Conservation (phyloP, 53 echinoderm and acorn worm genomes). For the Paracentrotus lividus region DNA sequence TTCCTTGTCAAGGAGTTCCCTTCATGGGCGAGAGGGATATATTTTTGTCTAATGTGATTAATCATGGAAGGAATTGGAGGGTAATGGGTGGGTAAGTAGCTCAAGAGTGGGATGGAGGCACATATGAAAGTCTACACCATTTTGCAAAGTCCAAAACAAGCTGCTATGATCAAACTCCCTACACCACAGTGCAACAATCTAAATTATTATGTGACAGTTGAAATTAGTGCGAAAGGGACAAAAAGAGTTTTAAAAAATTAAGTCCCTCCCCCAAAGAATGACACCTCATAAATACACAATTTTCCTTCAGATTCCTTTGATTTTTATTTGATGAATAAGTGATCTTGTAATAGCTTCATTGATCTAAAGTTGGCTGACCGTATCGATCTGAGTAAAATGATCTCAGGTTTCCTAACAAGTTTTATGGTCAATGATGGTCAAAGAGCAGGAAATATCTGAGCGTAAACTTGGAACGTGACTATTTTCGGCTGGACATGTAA, state of each 20-base stretch:
- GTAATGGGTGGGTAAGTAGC: background rate
- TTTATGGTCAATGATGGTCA: background rate
- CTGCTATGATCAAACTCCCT: too few species aligned
- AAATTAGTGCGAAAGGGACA: too few species aligned
- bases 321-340: too few species aligned
- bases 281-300: too few species aligned
- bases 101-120: too few species aligned
- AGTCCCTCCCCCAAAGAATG: too few species aligned
- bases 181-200: too few species aligned
- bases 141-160: too few species aligned
- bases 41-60: slow-evolving; percentile 11
- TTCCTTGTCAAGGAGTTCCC: background rate
- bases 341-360: background rate
- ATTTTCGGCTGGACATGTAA: slow-evolving; percentile 11
- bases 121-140: too few species aligned
- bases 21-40: background rate
- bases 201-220: too few species aligned
- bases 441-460: background rate
- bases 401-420: background rate
- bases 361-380: background rate
- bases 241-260: too few species aligned
- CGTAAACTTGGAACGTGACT: background rate
- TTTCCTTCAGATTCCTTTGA: too few species aligned
- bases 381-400: background rate
- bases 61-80: background rate